Base-by-base conservation (phyloP, 2,113 vertebrate genomes). In the Garra rufa region DNA sequence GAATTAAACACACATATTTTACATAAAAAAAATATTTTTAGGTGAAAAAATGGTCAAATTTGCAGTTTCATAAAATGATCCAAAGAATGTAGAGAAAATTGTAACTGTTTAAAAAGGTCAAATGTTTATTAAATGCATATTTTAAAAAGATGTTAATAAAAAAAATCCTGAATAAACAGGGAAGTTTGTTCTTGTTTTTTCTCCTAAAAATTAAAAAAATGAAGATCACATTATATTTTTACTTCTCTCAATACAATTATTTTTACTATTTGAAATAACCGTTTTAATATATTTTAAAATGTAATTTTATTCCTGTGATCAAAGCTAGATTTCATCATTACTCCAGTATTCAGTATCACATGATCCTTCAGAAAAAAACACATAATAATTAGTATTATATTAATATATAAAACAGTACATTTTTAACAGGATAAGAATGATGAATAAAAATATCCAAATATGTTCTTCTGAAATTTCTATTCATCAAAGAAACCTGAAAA, bases 101-200 rank as follows among this genome's bases (percentile, higher is more conserved):
- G 26, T 65, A 30, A 14, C 28, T 28, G 59, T 59, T 59, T 59
- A 13, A 5, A 59, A 38, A 41, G 5, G 28, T 19, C 28, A 34
- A 17, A 67, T 34, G 28, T 69, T 69, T 41, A 69, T 69, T 38
- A 21, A 38, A 21, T 14, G 41, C 19, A 3, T 4, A 70, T n/a
- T 67, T 67, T 19, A 38, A 67, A 69, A 71, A 71, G 10, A 71
- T 44, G 2, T 17, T 43, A 70, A n/a, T 70, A 70, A 70, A 70
- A 70, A n/a, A 43, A 10, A 11, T 71, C 10, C 10, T 71, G 38
- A 44, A 71, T 71, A 52, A 76, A 52, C 9, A 52, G 26, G 4
- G 7, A 19, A 50, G 0, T 76, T 76, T 52, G 26, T 13, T 3
- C 9, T 6, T 5, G 26, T 19, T 6, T 48, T 30, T 28, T 6